These are phyloP conservation scores for Drosophila mayri DNA, from an alignment of 1,140 invertebrate genomes.

Conservation along the genomic window DNA sequence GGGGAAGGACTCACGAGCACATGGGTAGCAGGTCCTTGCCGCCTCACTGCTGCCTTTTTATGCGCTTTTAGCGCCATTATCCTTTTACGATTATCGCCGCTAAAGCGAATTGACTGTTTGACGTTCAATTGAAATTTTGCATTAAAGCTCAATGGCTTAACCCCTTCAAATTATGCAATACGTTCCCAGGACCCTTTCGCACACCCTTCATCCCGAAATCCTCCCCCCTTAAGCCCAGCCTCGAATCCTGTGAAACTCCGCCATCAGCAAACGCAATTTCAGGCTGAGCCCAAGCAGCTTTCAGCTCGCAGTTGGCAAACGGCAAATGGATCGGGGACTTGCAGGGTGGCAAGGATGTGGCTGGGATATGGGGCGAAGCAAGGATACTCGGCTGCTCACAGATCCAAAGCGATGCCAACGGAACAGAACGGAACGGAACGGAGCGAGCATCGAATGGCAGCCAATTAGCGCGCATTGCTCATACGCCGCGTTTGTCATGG, in stretches of 20 bases:
- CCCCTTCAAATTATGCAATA: constrained; percentile 83
- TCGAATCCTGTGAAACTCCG: constrained; percentile 21
- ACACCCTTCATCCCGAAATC: not conserved
- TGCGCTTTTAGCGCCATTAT: constrained; percentile 82
- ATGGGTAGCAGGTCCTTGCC: constrained; percentile 15
- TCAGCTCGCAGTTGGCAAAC: constrained; percentile 38
- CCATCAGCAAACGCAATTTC: constrained; percentile 33
- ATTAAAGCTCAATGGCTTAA: constrained; percentile 84
- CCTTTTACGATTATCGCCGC: constrained; percentile 82
- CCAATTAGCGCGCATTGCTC: constrained; percentile 83
- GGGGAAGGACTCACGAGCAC: not conserved
- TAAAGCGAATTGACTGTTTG: constrained; percentile 84
- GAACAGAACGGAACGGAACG: constrained; percentile 45
- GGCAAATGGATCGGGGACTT: constrained; percentile 45
- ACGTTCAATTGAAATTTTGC: constrained; percentile 84
- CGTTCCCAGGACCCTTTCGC: constrained; percentile 13
- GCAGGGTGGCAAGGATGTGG: not conserved
- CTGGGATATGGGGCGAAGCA: constrained; percentile 8
- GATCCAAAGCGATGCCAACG: constrained; percentile 51
- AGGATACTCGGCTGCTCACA: constrained; percentile 36
- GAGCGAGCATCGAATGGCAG: constrained; percentile 65
- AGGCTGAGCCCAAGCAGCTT: constrained; percentile 60
- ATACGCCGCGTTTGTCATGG: constrained; percentile 81
- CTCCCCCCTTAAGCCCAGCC: not conserved
- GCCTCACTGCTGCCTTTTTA: constrained; percentile 65